phyloP scores from a whole-genome alignment of 2,113 vertebrate species.

The Poecile atricapillus region DNA sequence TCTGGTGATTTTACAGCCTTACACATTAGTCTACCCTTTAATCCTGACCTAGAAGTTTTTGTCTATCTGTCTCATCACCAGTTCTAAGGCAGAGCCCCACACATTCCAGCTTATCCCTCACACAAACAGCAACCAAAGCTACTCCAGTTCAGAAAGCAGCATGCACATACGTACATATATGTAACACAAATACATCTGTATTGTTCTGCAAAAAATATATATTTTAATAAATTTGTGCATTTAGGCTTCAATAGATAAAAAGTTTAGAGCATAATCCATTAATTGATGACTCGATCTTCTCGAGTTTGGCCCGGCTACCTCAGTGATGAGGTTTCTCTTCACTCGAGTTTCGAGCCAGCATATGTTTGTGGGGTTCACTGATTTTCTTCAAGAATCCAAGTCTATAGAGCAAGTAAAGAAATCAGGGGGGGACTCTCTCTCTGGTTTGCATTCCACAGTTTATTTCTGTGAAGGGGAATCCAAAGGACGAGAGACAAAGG shows the following conservation, averaged over 20 bases:
- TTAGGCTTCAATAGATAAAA: not conserved
- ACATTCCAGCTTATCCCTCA: not conserved
- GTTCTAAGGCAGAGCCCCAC: not conserved
- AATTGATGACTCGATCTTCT: no score
- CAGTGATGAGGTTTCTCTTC: no score
- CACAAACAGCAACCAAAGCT: not conserved
- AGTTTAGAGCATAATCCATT: not conserved
- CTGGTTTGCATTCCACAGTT: no score
- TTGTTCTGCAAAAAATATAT: not conserved
- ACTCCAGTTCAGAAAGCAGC: not conserved
- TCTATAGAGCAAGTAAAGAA: no score
- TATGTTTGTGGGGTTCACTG: no score
- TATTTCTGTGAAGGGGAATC: no score
- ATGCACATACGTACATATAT: rapidly evolving
- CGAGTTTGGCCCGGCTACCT: no score
- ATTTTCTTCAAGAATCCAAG: no score
- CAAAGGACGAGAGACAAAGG: no score
- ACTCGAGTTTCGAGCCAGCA: no score
- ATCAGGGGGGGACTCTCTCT: no score
- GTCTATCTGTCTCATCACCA: not conserved
- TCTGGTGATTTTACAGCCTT: not conserved
- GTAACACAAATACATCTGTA: not conserved
- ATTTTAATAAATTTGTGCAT: not conserved
- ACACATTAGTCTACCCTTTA: not conserved
- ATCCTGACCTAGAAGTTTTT: not conserved